Evolutionary conservation across 2,888 invertebrate species (phyloP), one percentile per base, ranked within the genome.

Genomic region (Drosophila sordidula): DNA sequence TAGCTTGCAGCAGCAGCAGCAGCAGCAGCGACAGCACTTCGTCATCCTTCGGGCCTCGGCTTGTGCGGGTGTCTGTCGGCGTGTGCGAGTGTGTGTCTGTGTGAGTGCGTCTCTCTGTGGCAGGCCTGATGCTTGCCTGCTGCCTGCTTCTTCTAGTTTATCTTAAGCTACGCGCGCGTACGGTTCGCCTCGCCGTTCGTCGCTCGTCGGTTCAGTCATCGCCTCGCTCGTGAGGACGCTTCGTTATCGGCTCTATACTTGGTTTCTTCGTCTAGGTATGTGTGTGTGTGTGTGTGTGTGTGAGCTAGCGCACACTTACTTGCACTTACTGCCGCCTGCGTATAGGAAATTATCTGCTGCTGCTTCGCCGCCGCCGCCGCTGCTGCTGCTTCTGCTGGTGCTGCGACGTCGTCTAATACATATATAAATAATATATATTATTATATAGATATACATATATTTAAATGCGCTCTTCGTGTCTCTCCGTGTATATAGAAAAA

Each of bases 111-210:
- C 70, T 70, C 78, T 80, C 75, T 61, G 54, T 68, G 46, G 57
- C 72, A 57, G 67, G 67, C 84, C 75, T 72, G 78, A 67, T 82
- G 77, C 78, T 67, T 71, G 87, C 79, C 54, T 81, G 85, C 67
- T 75, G 88, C 87, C 84, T 86, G 86, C 87, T 86, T 88, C 86
- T 88, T 90, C 90, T 90, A 90, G 90, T 90, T 84, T 80, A 85
- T 90, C 90, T 90, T 90, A 90, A 88, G 89, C 89, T 79, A 80
- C 89, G 85, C 83, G 80, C 83, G 81, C 80, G 90, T 81, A 82
- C 89, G 87, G 80, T 79, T 82, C 79, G 82, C 69, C 75, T 77
- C 72, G 67, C 71, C 79, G 81, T 80, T 79, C 63, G 77, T 70
- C n/a, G 65, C 68, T 66, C 70, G 61, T 71, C 68, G 66, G 62